Evolutionary conservation across 92 coral and sea anemone species (phyloP).

Genomic region (Phenganax stokvisi): DNA sequence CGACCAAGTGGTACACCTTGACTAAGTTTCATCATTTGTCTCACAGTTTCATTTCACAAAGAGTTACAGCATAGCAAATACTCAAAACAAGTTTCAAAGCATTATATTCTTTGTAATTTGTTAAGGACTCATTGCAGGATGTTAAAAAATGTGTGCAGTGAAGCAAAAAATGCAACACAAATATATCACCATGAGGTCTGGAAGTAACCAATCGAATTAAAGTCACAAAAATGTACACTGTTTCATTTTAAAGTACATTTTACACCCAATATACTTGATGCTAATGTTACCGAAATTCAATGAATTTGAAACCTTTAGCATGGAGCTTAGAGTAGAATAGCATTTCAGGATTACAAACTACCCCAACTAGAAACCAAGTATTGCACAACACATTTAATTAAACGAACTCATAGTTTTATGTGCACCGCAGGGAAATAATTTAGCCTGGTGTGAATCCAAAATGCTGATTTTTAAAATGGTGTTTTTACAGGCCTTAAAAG

Average conservation of each 20-base stretch:
- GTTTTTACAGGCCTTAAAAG: not conserved
- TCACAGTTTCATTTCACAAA: not conserved
- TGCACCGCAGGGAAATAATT: not conserved
- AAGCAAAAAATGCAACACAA: constrained; percentile 9
- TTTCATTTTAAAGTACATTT: not conserved
- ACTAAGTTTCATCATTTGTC: not conserved
- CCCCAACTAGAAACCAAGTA: not conserved
- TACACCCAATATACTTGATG: not conserved
- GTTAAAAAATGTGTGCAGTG: constrained; percentile 26
- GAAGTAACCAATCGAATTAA: constrained; percentile 4
- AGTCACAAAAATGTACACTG: not conserved
- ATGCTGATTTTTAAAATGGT: not conserved
- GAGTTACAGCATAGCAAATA: not conserved
- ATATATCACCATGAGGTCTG: not conserved
- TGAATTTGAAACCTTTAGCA: constrained; percentile 1
- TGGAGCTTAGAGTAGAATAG: not conserved
- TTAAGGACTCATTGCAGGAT: not conserved
- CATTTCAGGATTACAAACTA: not conserved
- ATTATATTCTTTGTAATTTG: not conserved
- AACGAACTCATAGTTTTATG: not conserved
- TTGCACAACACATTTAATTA: not conserved
- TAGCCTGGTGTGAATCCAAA: not conserved
- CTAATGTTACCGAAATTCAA: not conserved
- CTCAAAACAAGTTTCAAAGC: not conserved
- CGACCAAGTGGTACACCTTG: constrained; percentile 1